Percentiles rank a stretch among this genome's conserved stretches.
phyloP scores from a whole-genome alignment of 2,888 invertebrate species.

The Meteorus cinctellus region DNA sequence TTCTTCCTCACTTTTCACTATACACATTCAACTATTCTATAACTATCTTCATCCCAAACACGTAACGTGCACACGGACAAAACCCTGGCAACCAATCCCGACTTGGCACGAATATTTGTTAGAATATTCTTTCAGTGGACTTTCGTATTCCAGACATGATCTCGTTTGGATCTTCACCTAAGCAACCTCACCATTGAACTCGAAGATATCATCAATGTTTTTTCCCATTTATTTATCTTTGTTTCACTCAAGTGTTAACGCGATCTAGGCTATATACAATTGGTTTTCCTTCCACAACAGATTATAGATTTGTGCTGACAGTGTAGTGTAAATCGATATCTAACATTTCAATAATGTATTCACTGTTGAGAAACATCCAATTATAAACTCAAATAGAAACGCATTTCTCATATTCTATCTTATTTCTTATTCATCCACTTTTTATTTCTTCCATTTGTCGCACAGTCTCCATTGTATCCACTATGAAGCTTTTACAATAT shows the following conservation, averaged over 20 bases:
- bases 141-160: constrained; percentile 41
- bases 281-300: background rate
- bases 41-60: constrained; percentile 52
- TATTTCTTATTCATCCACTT: background rate
- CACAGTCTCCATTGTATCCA: constrained; percentile 29
- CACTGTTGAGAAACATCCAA: background rate
- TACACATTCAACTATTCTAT: constrained; percentile 25
- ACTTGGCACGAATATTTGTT: constrained; percentile 45
- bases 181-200: background rate
- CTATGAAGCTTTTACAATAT: constrained; percentile 8
- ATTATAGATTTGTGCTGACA: background rate
- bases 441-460: background rate
- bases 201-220: constrained; percentile 2
- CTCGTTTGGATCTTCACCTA: constrained; percentile 24
- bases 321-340: background rate
- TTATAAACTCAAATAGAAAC: background rate
- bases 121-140: constrained; percentile 33
- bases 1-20: constrained; percentile 13
- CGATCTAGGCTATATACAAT: background rate
- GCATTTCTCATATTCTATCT: background rate
- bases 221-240: constrained; percentile 13
- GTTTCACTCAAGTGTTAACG: constrained; percentile 1
- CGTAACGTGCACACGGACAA: constrained; percentile 52
- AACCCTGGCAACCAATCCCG: constrained; percentile 44
- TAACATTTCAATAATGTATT: background rate